These are phyloP conservation scores for Simalia tracyae DNA, from an alignment of 2,797 vertebrate genomes.

Conservation along the genomic window DNA sequence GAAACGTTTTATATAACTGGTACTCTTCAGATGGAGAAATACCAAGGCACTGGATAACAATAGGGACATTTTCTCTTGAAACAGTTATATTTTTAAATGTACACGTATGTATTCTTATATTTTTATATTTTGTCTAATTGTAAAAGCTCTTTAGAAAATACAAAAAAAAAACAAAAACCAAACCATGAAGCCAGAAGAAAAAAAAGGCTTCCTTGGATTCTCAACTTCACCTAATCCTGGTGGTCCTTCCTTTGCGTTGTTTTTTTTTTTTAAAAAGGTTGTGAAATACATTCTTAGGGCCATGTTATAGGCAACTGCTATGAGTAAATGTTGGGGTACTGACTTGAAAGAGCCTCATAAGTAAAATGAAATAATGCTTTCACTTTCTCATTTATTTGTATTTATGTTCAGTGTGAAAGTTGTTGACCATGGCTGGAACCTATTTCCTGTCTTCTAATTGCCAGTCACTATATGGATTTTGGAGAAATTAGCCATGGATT, in stretches of 20 bases:
- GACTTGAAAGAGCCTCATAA: not conserved
- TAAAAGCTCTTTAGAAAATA: not conserved
- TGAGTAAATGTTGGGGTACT: not conserved
- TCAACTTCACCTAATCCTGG: not conserved
- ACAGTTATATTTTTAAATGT: not conserved
- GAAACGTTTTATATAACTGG: not conserved
- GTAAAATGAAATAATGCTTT: not conserved
- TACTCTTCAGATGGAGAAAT: not conserved
- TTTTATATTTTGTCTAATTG: not conserved
- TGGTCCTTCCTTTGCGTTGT: not conserved
- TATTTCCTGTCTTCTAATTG: not conserved
- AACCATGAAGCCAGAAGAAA: not conserved
- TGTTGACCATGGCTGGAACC: not conserved
- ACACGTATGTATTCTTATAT: not conserved
- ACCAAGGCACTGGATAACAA: not conserved
- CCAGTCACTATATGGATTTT: too few relatives aligned
- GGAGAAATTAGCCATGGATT: not conserved
- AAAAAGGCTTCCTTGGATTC: not conserved
- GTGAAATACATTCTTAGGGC: not conserved
- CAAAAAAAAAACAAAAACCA: too few relatives aligned
- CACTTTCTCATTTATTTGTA: not conserved
- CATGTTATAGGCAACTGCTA: not conserved
- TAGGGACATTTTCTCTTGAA: not conserved
- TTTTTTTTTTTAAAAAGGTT: not conserved
- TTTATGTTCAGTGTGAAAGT: not conserved